phyloP scores from a whole-genome alignment of 2,113 vertebrate species.

The Spermophilus dauricus region DNA sequence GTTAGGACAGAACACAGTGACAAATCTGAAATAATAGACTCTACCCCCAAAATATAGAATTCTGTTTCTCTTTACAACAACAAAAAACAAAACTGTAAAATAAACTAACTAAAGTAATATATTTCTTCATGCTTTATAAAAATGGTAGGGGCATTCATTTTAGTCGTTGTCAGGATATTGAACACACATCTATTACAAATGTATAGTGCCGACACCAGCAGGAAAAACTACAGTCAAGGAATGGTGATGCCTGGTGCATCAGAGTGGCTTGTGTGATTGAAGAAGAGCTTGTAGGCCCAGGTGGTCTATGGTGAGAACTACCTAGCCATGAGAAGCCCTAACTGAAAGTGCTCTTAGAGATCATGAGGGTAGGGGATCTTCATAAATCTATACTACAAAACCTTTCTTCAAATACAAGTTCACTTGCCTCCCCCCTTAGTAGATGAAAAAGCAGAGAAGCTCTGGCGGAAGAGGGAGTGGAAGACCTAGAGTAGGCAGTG shows the following conservation, averaged over 20 bases:
- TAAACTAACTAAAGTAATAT: neutral
- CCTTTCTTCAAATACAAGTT: neutral
- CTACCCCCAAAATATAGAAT: neutral
- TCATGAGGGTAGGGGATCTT: neutral
- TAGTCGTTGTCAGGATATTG: neutral
- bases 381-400: neutral
- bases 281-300: neutral
- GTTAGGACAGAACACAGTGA: neutral
- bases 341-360: neutral
- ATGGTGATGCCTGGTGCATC: too few relatives aligned
- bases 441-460: neutral
- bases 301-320: neutral
- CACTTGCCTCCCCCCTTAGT: neutral
- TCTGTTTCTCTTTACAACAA: neutral
- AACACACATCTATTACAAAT: fast-evolving
- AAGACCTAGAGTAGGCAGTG: neutral
- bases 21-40: constrained; percentile 36
- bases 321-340: neutral
- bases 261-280: neutral
- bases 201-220: fast-evolving
- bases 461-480: neutral
- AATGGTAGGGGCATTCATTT: neutral
- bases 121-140: neutral
- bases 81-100: neutral
- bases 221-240: neutral